Evolutionary conservation across 2,888 invertebrate species (phyloP), one percentile per base, ranked within the genome.

Genomic region (Nomada flava): DNA sequence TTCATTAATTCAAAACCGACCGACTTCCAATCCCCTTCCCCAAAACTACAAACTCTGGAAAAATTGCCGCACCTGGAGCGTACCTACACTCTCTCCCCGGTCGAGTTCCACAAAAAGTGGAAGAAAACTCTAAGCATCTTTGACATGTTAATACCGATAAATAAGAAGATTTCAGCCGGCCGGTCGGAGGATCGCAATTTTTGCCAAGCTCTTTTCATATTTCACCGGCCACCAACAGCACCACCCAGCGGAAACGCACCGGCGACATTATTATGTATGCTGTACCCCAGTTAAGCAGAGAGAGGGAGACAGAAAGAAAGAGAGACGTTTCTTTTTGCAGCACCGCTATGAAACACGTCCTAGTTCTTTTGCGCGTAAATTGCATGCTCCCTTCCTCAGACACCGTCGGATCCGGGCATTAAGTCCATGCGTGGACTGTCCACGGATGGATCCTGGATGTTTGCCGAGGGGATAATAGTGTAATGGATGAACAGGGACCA

Each of bases 401-500:
- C 73, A 71, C 70, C 70, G 70, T 20, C 57, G 60, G 60, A 65
- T 50, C 75, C 68, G 44, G 81, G 87, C 89, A 86, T 87, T 87
- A 89, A 88, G 87, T 86, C 84, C 88, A 71, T 79, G 86, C 88
- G 84, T 80, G 76, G 79, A 79, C 23, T 42, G 65, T 73, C 73
- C 73, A 73, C 77, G 88, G 87, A 89, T 89, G 87, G 89, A 90
- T 88, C 86, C 86, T 81, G 86, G 78, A 84, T 90, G 92, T 92
- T 92, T 92, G 91, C 89, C 82, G 80, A 87, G 88, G 86, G 91
- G 92, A 92, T 92, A 92, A 92, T 91, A 92, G 90, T 85, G 90
- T 92, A 91, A 92, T 91, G 91, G 91, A 92, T 91, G 92, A 90
- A 92, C 91, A 90, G 91, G 88, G 88, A 89, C 87, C 88, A 89